Percentiles rank a stretch among this genome's conserved stretches.
phyloP scores from a whole-genome alignment of 2,888 invertebrate species.

The Creontiades dilutus region DNA sequence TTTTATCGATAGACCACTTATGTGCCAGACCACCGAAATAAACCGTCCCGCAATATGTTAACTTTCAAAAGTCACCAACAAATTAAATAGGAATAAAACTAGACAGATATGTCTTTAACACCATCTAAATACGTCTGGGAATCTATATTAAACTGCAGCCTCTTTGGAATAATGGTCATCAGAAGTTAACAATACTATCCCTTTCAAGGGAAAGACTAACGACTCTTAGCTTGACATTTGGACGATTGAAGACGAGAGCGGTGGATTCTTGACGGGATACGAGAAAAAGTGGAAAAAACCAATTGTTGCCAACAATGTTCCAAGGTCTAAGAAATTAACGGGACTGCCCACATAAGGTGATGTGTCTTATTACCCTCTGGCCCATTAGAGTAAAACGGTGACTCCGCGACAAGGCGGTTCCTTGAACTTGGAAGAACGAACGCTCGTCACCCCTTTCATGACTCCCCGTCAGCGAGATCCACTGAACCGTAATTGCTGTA shows the following conservation, averaged over 20 bases:
- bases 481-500: too few relatives aligned
- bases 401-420: not conserved
- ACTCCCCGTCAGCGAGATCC: too few relatives aligned
- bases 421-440: slow-evolving; percentile 9
- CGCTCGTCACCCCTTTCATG: not conserved
- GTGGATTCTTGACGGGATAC: not conserved
- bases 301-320: slow-evolving; percentile 50
- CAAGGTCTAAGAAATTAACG: slow-evolving; percentile 58
- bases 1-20: too few relatives aligned
- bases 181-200: too few relatives aligned
- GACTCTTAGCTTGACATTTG: not conserved
- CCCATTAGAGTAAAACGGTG: slow-evolving; percentile 37
- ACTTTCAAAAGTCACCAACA: too few relatives aligned
- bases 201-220: not conserved
- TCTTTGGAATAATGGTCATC: too few relatives aligned
- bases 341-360: slow-evolving; percentile 56
- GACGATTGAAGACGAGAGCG: not conserved
- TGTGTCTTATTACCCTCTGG: slow-evolving; percentile 52
- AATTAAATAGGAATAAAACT: too few relatives aligned
- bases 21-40: too few relatives aligned
- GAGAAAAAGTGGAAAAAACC: slow-evolving; percentile 38
- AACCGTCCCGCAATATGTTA: too few relatives aligned
- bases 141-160: too few relatives aligned
- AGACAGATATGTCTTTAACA: too few relatives aligned
- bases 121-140: too few relatives aligned